phyloP scores from a whole-genome alignment of 2,113 vertebrate species.

The Cephalopterus ornatus region DNA sequence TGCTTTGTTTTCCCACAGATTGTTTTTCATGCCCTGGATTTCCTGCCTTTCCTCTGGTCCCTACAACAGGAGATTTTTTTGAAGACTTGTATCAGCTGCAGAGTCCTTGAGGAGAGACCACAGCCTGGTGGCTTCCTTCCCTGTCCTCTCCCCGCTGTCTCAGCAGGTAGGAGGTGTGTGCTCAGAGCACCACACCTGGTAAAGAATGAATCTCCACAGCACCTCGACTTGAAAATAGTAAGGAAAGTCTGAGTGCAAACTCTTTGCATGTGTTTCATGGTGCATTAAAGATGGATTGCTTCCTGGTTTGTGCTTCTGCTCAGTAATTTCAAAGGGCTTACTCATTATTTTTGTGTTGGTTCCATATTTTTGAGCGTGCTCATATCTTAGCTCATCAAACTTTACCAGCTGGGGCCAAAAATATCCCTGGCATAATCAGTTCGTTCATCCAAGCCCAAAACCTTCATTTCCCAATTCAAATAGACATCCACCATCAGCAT shows the following conservation, averaged over 20 bases:
- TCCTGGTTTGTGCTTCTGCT: conserved; percentile 15
- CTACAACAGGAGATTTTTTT: not conserved
- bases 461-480: conserved; percentile 20
- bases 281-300: not conserved
- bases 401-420: conserved; percentile 41
- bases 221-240: not conserved
- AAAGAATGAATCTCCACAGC: not conserved
- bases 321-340: conserved; percentile 27
- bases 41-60: not conserved
- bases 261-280: not conserved
- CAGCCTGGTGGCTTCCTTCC: not conserved
- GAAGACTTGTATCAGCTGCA: not conserved
- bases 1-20: not conserved
- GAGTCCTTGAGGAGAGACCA: not conserved
- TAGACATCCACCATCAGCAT: not conserved
- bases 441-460: conserved; percentile 12
- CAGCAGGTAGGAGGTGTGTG: not conserved
- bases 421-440: conserved; percentile 36
- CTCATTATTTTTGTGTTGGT: conserved; percentile 45
- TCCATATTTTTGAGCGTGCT: not conserved
- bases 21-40: not conserved
- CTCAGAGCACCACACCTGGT: not conserved
- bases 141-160: not conserved
- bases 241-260: not conserved
- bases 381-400: conserved; percentile 25